These are phyloP conservation scores for Oreortyx pictus DNA, from an alignment of 2,797 vertebrate species.

Conservation along the genomic window DNA sequence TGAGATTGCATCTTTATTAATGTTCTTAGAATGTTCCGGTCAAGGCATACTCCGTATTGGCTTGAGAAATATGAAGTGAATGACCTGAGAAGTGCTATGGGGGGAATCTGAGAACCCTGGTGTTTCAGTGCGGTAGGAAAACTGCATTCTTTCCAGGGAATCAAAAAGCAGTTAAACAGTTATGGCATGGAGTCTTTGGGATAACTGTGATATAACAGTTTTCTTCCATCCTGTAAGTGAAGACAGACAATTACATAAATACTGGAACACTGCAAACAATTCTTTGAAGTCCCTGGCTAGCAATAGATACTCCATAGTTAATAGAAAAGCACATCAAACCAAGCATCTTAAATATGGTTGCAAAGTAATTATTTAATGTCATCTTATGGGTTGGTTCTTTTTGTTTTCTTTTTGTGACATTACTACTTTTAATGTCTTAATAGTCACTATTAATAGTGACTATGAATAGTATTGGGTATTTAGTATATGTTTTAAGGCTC, in stretches of 20 bases:
- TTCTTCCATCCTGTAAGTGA: constrained; percentile 28
- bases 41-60: constrained; percentile 48
- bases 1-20: constrained; percentile 69
- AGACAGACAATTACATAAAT: constrained; percentile 28
- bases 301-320: background rate
- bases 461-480: background rate
- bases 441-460: no score
- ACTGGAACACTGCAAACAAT: background rate
- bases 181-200: constrained; percentile 28
- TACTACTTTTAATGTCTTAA: background rate
- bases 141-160: constrained; percentile 58
- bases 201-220: background rate
- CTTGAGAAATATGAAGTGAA: constrained; percentile 66
- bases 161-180: constrained; percentile 38
- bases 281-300: constrained; percentile 2
- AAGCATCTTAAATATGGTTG: background rate
- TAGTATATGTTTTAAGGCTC: background rate
- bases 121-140: constrained; percentile 56
- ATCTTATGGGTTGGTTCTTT: background rate
- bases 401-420: background rate
- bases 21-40: constrained; percentile 66
- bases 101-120: constrained; percentile 36
- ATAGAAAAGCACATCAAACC: background rate
- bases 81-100: constrained; percentile 54
- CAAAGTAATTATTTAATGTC: background rate